A percentile compares a stretch with the other conserved stretches of the same genome.
Evolutionary conservation across 2,113 vertebrate species (phyloP).

Genomic region (Tupaia chinensis): DNA sequence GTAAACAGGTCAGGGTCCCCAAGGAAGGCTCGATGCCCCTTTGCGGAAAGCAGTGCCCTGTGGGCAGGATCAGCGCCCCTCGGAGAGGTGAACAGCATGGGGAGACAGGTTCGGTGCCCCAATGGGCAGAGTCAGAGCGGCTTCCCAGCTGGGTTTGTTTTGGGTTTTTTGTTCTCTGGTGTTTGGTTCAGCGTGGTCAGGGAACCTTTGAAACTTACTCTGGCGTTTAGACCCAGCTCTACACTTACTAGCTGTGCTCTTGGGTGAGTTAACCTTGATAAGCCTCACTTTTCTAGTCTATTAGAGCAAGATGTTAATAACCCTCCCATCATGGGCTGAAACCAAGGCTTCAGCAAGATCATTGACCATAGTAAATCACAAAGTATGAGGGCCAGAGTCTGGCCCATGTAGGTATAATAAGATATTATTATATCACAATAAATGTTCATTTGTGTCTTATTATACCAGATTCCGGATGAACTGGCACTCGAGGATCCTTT

Average conservation of each 20-base stretch:
- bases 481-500: neutral
- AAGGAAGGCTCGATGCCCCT: neutral
- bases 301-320: slow-evolving; percentile 11
- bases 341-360: neutral
- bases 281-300: neutral
- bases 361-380: slow-evolving; percentile 36
- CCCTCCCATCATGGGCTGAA: neutral
- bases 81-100: rapidly evolving
- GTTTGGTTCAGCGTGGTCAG: neutral
- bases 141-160: neutral
- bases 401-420: neutral
- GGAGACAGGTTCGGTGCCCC: neutral
- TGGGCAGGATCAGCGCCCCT: neutral
- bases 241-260: neutral
- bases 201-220: neutral
- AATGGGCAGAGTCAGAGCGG: neutral
- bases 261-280: neutral
- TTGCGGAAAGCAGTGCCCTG: neutral
- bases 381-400: neutral
- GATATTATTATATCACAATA: neutral
- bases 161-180: neutral
- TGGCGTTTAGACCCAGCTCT: neutral
- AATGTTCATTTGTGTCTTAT: slow-evolving; percentile 43
- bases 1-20: no score
- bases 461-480: slow-evolving; percentile 22